Conservation (phyloP, 2,113 vertebrate genomes). For the Nannospalax galili region DNA sequence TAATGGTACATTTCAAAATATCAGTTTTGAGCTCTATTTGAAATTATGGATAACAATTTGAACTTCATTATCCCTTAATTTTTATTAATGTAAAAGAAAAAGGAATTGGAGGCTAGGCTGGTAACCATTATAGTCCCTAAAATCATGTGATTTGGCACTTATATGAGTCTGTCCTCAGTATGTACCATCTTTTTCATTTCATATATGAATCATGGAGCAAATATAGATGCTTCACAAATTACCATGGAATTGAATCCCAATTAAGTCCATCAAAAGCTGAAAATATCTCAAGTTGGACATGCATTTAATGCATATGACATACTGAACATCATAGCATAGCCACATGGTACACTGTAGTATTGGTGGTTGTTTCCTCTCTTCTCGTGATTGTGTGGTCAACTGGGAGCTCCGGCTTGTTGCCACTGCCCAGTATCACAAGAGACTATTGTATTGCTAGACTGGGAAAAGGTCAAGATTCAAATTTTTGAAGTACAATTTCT, state of each 20-base stretch:
- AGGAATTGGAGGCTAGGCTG: neutral
- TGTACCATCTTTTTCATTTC: neutral
- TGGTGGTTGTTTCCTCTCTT: neutral
- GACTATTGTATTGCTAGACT: neutral
- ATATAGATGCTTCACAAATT: neutral
- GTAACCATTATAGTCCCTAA: neutral
- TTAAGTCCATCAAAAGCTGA: too few relatives aligned
- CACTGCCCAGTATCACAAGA: neutral
- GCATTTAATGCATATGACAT: neutral
- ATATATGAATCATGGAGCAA: neutral
- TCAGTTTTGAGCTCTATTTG: neutral
- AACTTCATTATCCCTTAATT: slow-evolving; percentile 45
- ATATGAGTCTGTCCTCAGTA: neutral
- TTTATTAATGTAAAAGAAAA: neutral
- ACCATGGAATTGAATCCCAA: neutral
- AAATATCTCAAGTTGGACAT: neutral
- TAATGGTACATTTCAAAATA: slow-evolving; percentile 27
- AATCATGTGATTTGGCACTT: slow-evolving; percentile 9
- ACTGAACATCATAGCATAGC: neutral
- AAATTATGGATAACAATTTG: slow-evolving; percentile 18
- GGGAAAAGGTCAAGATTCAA: neutral
- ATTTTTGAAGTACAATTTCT: neutral
- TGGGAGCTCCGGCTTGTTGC: neutral
- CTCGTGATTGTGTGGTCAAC: neutral
- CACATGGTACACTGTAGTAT: neutral